Evolutionary conservation across 2,113 vertebrate genomes (phyloP), one percentile per base, ranked within the genome.

Genomic region (Daubentonia madagascariensis): DNA sequence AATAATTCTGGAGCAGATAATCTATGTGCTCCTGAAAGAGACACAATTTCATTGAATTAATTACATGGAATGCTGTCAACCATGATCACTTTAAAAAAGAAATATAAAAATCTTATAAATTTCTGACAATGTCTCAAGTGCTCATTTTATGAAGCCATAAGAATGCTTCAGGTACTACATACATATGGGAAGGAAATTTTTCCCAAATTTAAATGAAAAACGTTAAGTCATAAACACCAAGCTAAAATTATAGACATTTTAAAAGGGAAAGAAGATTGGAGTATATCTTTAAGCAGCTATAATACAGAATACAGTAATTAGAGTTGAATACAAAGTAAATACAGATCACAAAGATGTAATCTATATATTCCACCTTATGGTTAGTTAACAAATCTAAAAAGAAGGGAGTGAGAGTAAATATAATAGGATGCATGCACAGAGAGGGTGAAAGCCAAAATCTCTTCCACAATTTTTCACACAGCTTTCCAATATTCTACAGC

Each of bases 31-130:
- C 25, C 25, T 61, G 35, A 67, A 45, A 93, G 28, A 91, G 68
- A 84, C 13, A 92, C n/a, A 85, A 12, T 0, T n/a, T 25, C 14
- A 5, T 0, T 0, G 9, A 67, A 75, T 87, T 75, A 0, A 0
- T 83, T 85, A 93, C 45, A 23, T 76, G 65, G 85, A 76, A 89
- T 83, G 84, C 79, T 80, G 57, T 61, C 85, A 96, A 97, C 91
- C 35, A 80, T 48, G 48, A 68, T 40, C 84, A 2, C 12, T 95
- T 85, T 1, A 0, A 9, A 63, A 59, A 0, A n/a, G 85, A 90
- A 93, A 73, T 94, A 67, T n/a, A 96, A 89, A 28, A 32, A 35
- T 40, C 20, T 5, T 14, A 20, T 40, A 79, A 59, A 45, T 35
- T 91, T 76, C 20, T 85, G 23, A 79, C 25, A 88, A 14, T 32